Percentiles rank a stretch among this genome's conserved stretches.
These are phyloP conservation scores for Aradophagus sp. DNA, from an alignment of 1,140 invertebrate species.

Conservation along the genomic window DNA sequence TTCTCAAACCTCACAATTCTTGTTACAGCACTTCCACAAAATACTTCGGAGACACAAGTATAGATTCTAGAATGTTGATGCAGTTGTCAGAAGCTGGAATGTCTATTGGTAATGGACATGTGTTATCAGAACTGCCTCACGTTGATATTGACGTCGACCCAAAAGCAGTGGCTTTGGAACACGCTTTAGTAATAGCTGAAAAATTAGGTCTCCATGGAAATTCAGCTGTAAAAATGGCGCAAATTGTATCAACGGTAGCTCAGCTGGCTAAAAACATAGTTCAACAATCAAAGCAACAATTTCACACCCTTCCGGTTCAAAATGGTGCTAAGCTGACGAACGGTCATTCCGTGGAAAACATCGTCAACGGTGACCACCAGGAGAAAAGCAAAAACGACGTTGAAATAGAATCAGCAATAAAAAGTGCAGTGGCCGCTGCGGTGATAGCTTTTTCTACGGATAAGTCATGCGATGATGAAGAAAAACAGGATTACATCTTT, in stretches of 20 bases:
- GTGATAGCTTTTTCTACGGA: conserved; percentile 74
- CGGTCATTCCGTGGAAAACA: conserved; percentile 50
- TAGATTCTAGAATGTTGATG: conserved; percentile 80
- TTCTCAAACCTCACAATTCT: conserved; percentile 77
- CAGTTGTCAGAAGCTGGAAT: conserved; percentile 82
- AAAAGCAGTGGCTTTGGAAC: conserved; percentile 71
- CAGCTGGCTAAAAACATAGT: conserved; percentile 70
- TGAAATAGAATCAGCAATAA: conserved; percentile 76
- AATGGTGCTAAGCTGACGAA: conserved; percentile 42
- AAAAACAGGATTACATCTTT: conserved; percentile 76
- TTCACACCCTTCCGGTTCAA: conserved; percentile 1
- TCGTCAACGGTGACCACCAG: conserved; percentile 49
- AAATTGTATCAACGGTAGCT: conserved; percentile 69
- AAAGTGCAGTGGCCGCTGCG: conserved; percentile 76
- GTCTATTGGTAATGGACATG: conserved; percentile 79
- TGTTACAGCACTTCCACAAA: conserved; percentile 75
- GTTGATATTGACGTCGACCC: conserved; percentile 79
- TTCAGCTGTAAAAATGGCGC: conserved; percentile 72
- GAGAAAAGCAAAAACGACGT: conserved; percentile 64
- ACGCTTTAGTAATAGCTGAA: conserved; percentile 69
- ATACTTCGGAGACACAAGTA: conserved; percentile 78
- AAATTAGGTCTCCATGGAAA: conserved; percentile 70
- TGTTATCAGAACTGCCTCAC: conserved; percentile 77
- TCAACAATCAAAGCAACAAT: conserved; percentile 56
- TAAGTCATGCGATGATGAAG: conserved; percentile 70